Percentiles rank a stretch among this genome's conserved stretches.
phyloP scores from a whole-genome alignment of 2,888 invertebrate species.

The Epinotia nisella region DNA sequence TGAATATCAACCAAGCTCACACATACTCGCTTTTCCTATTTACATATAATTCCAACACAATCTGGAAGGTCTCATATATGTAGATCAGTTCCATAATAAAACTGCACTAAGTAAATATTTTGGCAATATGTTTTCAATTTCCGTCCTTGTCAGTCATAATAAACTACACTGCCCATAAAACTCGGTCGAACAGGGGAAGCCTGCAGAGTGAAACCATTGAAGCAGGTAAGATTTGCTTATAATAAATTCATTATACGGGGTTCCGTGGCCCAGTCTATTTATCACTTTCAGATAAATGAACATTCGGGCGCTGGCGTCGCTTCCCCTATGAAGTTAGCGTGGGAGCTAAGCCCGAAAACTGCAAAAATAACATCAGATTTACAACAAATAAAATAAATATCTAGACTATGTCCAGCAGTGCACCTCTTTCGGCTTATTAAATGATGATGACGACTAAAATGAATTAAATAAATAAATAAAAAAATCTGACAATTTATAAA shows the following conservation, averaged over 20 bases:
- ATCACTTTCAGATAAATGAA: conserved; percentile 79
- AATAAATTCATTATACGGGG: conserved; percentile 69
- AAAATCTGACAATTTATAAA: too few species aligned
- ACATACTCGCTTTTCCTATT: too few species aligned
- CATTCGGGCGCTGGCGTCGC: conserved; percentile 50
- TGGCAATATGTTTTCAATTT: neutral
- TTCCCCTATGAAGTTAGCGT: conserved; percentile 48
- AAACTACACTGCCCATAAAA: conserved; percentile 4
- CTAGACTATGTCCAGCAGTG: too few species aligned
- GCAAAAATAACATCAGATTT: neutral
- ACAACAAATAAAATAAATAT: too few species aligned
- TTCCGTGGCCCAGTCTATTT: conserved; percentile 64
- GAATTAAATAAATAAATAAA: too few species aligned
- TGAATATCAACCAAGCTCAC: too few species aligned
- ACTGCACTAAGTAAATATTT: too few species aligned
- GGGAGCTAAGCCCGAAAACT: conserved; percentile 15
- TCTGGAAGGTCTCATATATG: too few species aligned
- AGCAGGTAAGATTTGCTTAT: conserved; percentile 67
- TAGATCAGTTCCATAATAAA: too few species aligned
- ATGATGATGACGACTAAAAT: too few species aligned
- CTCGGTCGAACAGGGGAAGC: neutral
- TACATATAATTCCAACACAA: too few species aligned
- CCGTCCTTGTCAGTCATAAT: neutral
- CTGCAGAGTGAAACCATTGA: conserved; percentile 22
- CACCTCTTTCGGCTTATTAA: too few species aligned